Evolutionary conservation across 2,888 invertebrate species (phyloP).

Genomic region (Eutolmus rufibarbis): DNA sequence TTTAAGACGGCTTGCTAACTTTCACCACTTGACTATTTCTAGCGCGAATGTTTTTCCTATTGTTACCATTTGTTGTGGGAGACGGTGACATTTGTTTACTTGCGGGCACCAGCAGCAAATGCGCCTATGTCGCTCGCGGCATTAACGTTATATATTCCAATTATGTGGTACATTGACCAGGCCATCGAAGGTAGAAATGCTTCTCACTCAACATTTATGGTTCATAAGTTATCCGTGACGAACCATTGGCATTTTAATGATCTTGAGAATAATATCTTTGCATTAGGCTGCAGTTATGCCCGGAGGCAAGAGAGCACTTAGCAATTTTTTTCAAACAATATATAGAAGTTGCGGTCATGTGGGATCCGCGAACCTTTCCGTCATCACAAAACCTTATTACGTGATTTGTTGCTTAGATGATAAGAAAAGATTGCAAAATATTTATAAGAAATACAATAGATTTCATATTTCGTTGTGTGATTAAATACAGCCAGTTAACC

Average conservation of each 20-base stretch:
- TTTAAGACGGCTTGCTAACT: not conserved
- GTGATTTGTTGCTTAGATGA: not conserved
- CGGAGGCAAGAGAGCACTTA: not conserved
- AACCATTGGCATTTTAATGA: not conserved
- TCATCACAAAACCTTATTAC: not conserved
- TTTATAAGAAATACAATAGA: not conserved
- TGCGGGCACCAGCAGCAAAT: not conserved
- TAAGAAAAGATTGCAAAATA: not conserved
- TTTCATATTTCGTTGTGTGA: not conserved
- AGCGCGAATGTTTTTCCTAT: conserved; percentile 15
- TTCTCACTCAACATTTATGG: not conserved
- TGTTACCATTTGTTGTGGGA: conserved; percentile 12
- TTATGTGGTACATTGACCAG: not conserved
- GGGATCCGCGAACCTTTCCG: not conserved
- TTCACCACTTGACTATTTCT: conserved; percentile 33
- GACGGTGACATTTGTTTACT: conserved; percentile 16
- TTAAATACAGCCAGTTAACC: not conserved
- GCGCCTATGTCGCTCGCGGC: not conserved
- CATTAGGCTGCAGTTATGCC: not conserved
- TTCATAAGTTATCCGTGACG: not conserved
- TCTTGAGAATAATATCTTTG: not conserved
- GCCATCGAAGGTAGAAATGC: not conserved
- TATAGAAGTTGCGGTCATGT: not conserved
- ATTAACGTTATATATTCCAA: not conserved
- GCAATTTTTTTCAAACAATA: not conserved